These are phyloP conservation scores for Leptothorax acervorum DNA, from an alignment of 2,888 invertebrate genomes.

Conservation along the genomic window DNA sequence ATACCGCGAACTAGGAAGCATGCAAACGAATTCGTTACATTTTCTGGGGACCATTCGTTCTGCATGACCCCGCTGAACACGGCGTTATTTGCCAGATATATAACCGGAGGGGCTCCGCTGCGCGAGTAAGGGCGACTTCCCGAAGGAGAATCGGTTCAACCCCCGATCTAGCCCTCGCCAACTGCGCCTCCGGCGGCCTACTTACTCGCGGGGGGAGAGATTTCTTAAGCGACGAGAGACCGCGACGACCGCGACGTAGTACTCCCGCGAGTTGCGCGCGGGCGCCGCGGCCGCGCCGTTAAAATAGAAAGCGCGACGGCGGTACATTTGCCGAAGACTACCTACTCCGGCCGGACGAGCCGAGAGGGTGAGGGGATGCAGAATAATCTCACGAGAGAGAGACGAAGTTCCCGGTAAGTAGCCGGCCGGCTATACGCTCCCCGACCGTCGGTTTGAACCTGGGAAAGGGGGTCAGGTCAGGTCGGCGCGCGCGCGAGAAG, in stretches of 20 bases:
- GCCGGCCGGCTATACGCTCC: slow-evolving; percentile 61
- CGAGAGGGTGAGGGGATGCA: slow-evolving; percentile 53
- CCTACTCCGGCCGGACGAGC: neutral
- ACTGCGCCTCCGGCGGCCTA: slow-evolving; percentile 22
- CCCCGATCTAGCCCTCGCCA: neutral
- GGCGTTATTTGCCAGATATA: slow-evolving; percentile 32
- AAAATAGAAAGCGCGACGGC: slow-evolving; percentile 45
- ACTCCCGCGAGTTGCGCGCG: slow-evolving; percentile 36
- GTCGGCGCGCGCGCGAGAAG: slow-evolving; percentile 53
- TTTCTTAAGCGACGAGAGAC: slow-evolving; percentile 50
- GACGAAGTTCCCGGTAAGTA: slow-evolving; percentile 77
- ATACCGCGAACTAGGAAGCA: neutral
- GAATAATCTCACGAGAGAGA: slow-evolving; percentile 80
- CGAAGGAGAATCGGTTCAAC: slow-evolving; percentile 24
- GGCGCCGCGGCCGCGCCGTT: slow-evolving; percentile 1
- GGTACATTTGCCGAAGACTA: slow-evolving; percentile 32
- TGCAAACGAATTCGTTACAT: neutral
- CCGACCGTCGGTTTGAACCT: slow-evolving; percentile 48
- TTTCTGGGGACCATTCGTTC: slow-evolving; percentile 14
- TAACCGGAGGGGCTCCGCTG: neutral
- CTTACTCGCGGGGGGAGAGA: slow-evolving; percentile 36
- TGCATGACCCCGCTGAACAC: neutral
- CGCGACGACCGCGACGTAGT: slow-evolving; percentile 34
- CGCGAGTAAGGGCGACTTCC: slow-evolving; percentile 10
- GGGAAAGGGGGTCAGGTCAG: slow-evolving; percentile 39